Conservation (phyloP, 2,113 vertebrate species). For the Anolis sagrei region DNA sequence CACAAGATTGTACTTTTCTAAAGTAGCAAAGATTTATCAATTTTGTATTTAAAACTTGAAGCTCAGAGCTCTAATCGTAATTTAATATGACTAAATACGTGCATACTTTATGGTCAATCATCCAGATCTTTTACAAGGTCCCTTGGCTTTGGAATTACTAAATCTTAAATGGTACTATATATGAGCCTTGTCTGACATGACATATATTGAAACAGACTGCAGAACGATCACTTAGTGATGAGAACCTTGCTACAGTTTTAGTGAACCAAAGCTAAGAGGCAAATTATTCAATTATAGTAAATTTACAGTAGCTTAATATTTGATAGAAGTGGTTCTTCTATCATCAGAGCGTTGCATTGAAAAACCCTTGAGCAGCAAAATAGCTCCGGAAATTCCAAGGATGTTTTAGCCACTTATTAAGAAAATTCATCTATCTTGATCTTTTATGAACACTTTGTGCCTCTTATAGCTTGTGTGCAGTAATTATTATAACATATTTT, state of each 20-base stretch:
- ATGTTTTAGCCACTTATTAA: slow-evolving; percentile 79
- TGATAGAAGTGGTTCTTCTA: slow-evolving; percentile 82
- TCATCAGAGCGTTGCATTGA: slow-evolving; percentile 77
- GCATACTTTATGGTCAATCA: slow-evolving; percentile 81
- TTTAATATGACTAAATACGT: slow-evolving; percentile 84
- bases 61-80: slow-evolving; percentile 71
- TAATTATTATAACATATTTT: slow-evolving; percentile 56
- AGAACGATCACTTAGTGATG: slow-evolving; percentile 75
- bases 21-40: slow-evolving; percentile 70
- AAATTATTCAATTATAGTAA: slow-evolving; percentile 86
- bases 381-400: slow-evolving; percentile 70
- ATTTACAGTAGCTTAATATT: slow-evolving; percentile 86
- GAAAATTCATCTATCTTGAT: slow-evolving; percentile 75
- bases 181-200: slow-evolving; percentile 79
- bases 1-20: slow-evolving; percentile 55
- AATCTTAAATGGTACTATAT: slow-evolving; percentile 68
- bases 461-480: slow-evolving; percentile 45
- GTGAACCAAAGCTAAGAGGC: slow-evolving; percentile 84
- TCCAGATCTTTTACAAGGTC: slow-evolving; percentile 78
- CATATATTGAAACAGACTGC: slow-evolving; percentile 80
- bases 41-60: slow-evolving; percentile 74
- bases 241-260: slow-evolving; percentile 77
- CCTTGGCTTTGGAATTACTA: slow-evolving; percentile 76
- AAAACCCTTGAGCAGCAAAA: slow-evolving; percentile 77
- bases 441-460: slow-evolving; percentile 62